Percentiles rank a stretch among this genome's conserved stretches.
phyloP scores from a whole-genome alignment of 2,113 vertebrate genomes.

The Speoplatyrhinus poulsoni region DNA sequence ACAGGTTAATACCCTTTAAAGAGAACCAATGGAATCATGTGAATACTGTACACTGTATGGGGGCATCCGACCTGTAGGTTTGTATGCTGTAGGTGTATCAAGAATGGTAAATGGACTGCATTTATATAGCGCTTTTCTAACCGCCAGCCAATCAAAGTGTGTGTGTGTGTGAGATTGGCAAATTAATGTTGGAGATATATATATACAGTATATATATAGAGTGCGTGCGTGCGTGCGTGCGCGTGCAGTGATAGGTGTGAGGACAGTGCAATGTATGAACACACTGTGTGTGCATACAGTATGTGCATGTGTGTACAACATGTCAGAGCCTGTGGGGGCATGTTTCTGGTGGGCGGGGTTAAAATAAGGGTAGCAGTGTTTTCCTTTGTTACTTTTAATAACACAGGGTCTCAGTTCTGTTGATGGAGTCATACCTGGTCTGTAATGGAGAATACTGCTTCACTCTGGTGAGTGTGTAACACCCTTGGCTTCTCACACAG shows the following conservation, averaged over 20 bases:
- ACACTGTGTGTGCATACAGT: not conserved
- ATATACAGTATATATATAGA: no score
- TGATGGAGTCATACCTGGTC: conserved; percentile 50
- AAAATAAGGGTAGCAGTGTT: conserved; percentile 5
- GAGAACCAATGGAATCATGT: no score
- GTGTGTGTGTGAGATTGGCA: no score
- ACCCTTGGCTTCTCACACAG: conserved; percentile 41
- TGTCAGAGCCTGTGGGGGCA: not conserved
- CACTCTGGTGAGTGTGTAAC: conserved; percentile 18
- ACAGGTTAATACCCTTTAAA: no score
- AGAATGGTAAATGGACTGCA: no score
- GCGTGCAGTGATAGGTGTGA: not conserved
- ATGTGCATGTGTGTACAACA: conserved; percentile 4
- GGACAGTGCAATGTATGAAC: not conserved
- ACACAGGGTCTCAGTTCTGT: conserved; percentile 35
- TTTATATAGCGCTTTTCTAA: no score
- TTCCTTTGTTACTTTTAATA: conserved; percentile 44
- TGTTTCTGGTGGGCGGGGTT: not conserved
- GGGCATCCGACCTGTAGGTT: no score
- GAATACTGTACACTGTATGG: no score
- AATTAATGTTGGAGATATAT: no score
- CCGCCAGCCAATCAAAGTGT: no score
- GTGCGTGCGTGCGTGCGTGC: not conserved
- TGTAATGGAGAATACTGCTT: conserved; percentile 47
- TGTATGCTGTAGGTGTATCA: no score